Conservation (phyloP, 2,797 vertebrate species). For the Synanceia verrucosa region DNA sequence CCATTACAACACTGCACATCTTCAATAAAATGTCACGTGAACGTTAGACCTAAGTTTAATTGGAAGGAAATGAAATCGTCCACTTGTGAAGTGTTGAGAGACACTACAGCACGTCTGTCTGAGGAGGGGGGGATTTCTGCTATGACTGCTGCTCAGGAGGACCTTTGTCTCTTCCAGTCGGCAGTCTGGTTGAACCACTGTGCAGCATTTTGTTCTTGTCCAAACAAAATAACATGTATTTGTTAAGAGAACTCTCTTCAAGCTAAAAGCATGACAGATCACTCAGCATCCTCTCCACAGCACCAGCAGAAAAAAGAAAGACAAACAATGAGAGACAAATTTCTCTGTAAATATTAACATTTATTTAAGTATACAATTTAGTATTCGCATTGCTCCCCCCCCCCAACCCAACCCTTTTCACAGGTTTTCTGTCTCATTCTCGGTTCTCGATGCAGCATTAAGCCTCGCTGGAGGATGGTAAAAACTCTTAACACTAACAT, state of each 20-base stretch:
- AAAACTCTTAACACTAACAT: constrained; percentile 64
- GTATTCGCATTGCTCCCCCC: constrained; percentile 71
- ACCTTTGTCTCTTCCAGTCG: too few species aligned
- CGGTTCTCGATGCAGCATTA: constrained; percentile 77
- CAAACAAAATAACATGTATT: too few species aligned
- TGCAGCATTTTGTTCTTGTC: too few species aligned
- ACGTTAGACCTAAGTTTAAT: constrained; percentile 16
- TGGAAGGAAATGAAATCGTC: constrained; percentile 12
- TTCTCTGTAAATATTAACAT: constrained; percentile 85
- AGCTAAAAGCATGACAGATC: too few species aligned
- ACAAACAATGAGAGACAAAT: not conserved
- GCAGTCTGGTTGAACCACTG: too few species aligned
- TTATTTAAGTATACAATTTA: constrained; percentile 88
- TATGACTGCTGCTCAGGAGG: too few species aligned
- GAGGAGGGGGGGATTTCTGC: too few species aligned
- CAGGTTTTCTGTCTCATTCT: constrained; percentile 81
- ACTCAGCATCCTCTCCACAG: too few species aligned
- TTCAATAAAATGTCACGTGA: constrained; percentile 11
- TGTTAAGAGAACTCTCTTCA: too few species aligned
- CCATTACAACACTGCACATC: constrained; percentile 22
- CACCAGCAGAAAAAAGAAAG: too few species aligned
- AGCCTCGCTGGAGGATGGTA: constrained; percentile 65
- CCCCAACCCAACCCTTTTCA: constrained; percentile 72
- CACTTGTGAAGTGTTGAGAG: constrained; percentile 9
- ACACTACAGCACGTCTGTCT: not conserved